Conservation (phyloP, 2,888 invertebrate species). For the Zele albiditarsus region DNA sequence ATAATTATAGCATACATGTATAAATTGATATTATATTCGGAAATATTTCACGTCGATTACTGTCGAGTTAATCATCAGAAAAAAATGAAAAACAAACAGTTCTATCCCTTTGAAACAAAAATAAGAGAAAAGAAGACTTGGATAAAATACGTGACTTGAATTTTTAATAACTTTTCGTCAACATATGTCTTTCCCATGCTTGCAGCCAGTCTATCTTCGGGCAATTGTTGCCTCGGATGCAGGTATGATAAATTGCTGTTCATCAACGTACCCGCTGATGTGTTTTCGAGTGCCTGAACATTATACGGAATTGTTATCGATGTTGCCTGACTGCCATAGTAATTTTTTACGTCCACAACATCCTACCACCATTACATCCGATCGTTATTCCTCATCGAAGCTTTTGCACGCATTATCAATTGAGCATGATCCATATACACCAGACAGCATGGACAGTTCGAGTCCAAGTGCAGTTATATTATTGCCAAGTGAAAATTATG, state of each 20-base stretch:
- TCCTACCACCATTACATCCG: constrained; percentile 13
- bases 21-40: too few species aligned
- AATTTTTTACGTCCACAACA: constrained; percentile 50
- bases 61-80: too few species aligned
- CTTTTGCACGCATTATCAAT: constrained; percentile 75
- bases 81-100: too few species aligned
- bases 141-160: constrained; percentile 7
- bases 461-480: constrained; percentile 75
- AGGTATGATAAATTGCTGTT: constrained; percentile 84
- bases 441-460: constrained; percentile 87
- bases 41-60: too few species aligned
- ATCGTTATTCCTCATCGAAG: constrained; percentile 69
- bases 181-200: constrained; percentile 59
- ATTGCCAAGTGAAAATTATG: constrained; percentile 27
- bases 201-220: constrained; percentile 87
- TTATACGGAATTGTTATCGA: constrained; percentile 65
- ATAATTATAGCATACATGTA: too few species aligned
- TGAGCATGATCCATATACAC: constrained; percentile 84
- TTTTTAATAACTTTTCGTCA: constrained; percentile 42
- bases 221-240: constrained; percentile 81
- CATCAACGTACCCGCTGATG: constrained; percentile 63
- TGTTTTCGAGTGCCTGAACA: constrained; percentile 70
- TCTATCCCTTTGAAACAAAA: background rate
- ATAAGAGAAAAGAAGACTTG: background rate
- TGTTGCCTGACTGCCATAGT: constrained; percentile 70